Conservation (phyloP, 2,113 vertebrate genomes). For the Syngnathoides biaculeatus region DNA sequence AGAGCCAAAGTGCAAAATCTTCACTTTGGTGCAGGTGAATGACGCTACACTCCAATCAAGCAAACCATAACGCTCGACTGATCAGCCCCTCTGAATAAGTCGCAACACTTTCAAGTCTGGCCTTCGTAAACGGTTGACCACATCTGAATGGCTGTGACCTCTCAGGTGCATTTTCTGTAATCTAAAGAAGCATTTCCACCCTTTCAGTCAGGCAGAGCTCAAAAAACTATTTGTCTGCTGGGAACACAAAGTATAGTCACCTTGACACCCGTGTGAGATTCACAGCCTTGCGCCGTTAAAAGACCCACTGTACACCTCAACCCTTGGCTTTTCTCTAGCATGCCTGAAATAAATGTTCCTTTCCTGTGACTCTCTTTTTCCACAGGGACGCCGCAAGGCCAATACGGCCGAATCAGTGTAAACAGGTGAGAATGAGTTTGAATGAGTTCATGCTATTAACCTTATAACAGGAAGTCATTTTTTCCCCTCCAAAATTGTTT, state of each 20-base stretch:
- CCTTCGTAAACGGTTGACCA: not conserved
- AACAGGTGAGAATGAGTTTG: not conserved
- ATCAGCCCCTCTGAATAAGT: not conserved
- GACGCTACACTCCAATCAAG: not conserved
- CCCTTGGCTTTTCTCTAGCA: slow-evolving; percentile 23
- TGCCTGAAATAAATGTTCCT: slow-evolving; percentile 27
- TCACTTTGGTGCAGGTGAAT: not conserved
- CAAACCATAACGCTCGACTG: not conserved
- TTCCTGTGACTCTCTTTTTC: slow-evolving; percentile 8
- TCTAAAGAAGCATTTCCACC: not conserved
- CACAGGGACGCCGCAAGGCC: not conserved
- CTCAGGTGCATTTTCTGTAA: not conserved
- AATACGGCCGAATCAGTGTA: not conserved
- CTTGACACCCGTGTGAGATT: slow-evolving; percentile 39
- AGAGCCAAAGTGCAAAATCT: not conserved
- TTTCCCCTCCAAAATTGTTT: not conserved
- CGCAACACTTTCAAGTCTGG: not conserved
- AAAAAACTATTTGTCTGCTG: slow-evolving; percentile 3
- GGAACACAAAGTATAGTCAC: slow-evolving; percentile 29
- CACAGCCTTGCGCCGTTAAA: slow-evolving; percentile 27
- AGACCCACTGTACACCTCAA: slow-evolving; percentile 30
- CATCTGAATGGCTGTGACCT: not conserved
- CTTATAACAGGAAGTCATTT: not conserved
- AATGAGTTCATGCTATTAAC: not conserved
- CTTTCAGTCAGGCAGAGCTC: slow-evolving; percentile 2